Evolutionary conservation across 2,113 vertebrate species (phyloP).

Genomic region (Oryzias curvinotus): DNA sequence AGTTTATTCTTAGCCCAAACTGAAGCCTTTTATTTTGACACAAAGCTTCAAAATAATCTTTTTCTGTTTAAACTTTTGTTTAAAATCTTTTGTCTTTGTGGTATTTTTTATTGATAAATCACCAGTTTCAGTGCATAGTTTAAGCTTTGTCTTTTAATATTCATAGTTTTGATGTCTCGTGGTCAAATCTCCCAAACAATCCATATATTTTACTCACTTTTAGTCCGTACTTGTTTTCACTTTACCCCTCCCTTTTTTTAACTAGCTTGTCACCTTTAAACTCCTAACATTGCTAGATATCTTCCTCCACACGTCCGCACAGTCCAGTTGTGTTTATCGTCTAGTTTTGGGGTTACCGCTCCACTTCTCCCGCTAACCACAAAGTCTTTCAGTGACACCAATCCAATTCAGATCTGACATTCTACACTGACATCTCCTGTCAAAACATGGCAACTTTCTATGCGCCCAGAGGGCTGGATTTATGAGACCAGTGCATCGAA

Average conservation of each 20-base stretch:
- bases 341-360: slow-evolving; percentile 44
- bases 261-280: slow-evolving; percentile 23
- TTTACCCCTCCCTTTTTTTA: slow-evolving; percentile 7
- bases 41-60: too few relatives aligned
- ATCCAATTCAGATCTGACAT: slow-evolving; percentile 46
- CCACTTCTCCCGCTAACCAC: slow-evolving; percentile 54
- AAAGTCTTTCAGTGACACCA: slow-evolving; percentile 52
- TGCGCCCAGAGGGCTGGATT: slow-evolving; percentile 60
- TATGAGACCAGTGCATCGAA: slow-evolving; percentile 68
- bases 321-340: slow-evolving; percentile 50
- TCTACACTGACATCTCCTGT: slow-evolving; percentile 58
- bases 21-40: too few relatives aligned
- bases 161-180: slow-evolving; percentile 79
- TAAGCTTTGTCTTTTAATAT: neutral
- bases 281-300: slow-evolving; percentile 8
- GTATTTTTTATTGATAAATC: too few relatives aligned
- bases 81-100: too few relatives aligned
- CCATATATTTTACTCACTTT: slow-evolving; percentile 5
- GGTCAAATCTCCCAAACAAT: slow-evolving; percentile 43
- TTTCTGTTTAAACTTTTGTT: too few relatives aligned
- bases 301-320: slow-evolving; percentile 22
- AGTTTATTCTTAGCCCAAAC: too few relatives aligned
- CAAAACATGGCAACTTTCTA: slow-evolving; percentile 66
- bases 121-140: too few relatives aligned
- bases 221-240: slow-evolving; percentile 15